Conservation (phyloP, 2,888 invertebrate genomes). For the Aromia moschata region DNA sequence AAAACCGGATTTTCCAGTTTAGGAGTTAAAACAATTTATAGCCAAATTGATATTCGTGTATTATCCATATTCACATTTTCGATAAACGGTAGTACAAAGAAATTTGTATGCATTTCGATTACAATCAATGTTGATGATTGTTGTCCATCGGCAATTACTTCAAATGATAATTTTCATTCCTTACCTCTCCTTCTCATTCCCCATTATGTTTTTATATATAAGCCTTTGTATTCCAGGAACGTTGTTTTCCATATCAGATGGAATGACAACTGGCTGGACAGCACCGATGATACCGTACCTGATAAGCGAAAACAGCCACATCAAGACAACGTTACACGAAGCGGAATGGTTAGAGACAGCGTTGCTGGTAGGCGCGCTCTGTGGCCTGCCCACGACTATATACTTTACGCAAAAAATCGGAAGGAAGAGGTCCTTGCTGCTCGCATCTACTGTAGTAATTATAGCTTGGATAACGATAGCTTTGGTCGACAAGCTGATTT, state of each 20-base stretch:
- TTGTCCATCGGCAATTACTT: too few species aligned
- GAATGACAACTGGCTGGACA: conserved; percentile 62
- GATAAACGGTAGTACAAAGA: too few species aligned
- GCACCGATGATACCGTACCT: conserved; percentile 59
- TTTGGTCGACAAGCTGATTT: conserved; percentile 52
- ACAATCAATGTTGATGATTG: too few species aligned
- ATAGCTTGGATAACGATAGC: conserved; percentile 58
- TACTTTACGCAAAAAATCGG: conserved; percentile 56
- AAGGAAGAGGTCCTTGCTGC: conserved; percentile 55
- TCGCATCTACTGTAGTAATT: conserved; percentile 55
- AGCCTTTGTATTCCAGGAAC: conserved; percentile 57
- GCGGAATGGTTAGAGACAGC: conserved; percentile 53
- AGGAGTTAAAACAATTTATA: too few species aligned
- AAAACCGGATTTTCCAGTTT: too few species aligned
- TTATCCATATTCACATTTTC: too few species aligned
- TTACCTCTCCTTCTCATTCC: too few species aligned
- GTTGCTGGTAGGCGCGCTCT: conserved; percentile 48
- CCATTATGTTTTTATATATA: too few species aligned
- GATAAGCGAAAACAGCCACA: conserved; percentile 50
- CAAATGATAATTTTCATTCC: too few species aligned
- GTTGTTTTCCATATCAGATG: conserved; percentile 59
- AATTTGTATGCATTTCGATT: too few species aligned
- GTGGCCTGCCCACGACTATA: conserved; percentile 57
- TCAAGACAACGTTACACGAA: conserved; percentile 49
- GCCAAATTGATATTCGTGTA: too few species aligned